phyloP scores from a whole-genome alignment of 2,888 invertebrate species.

The Cistogaster globosa region DNA sequence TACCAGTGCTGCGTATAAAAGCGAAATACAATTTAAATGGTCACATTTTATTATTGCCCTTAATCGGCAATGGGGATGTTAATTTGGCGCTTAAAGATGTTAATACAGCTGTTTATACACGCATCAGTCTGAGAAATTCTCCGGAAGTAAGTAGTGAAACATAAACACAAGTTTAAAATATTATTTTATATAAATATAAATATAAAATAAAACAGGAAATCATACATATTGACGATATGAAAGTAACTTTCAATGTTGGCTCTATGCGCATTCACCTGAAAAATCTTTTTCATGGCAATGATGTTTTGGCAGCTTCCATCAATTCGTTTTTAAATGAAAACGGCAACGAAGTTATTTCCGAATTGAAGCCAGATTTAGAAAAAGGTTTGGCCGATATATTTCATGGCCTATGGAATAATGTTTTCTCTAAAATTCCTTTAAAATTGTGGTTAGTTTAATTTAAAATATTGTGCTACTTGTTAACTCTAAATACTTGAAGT shows the following conservation, averaged over 20 bases:
- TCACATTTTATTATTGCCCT: conserved; percentile 85
- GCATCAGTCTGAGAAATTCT: conserved; percentile 83
- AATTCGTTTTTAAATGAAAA: conserved; percentile 86
- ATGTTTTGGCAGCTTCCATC: conserved; percentile 85
- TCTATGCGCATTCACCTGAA: conserved; percentile 84
- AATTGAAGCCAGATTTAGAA: conserved; percentile 85
- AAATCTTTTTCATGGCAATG: conserved; percentile 87
- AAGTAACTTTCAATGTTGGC: conserved; percentile 84
- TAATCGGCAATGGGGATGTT: conserved; percentile 85
- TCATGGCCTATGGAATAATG: conserved; percentile 85
- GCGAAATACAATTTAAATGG: conserved; percentile 85
- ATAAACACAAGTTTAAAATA: background rate
- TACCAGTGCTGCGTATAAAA: conserved; percentile 85
- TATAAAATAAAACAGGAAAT: conserved; percentile 77
- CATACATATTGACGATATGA: conserved; percentile 84
- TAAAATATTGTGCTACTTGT: conserved; percentile 2
- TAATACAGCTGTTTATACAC: conserved; percentile 84
- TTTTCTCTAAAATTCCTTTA: conserved; percentile 85
- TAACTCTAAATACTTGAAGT: background rate
- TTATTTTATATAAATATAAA: background rate
- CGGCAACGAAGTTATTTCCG: conserved; percentile 85
- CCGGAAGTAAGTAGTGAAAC: conserved; percentile 76
- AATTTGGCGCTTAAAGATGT: conserved; percentile 84
- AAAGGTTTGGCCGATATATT: conserved; percentile 85
- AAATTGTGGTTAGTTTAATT: conserved; percentile 84